Percentiles rank a stretch among this genome's conserved stretches.
phyloP scores from a whole-genome alignment of 1,140 invertebrate species.

The Coptotermes formosanus region DNA sequence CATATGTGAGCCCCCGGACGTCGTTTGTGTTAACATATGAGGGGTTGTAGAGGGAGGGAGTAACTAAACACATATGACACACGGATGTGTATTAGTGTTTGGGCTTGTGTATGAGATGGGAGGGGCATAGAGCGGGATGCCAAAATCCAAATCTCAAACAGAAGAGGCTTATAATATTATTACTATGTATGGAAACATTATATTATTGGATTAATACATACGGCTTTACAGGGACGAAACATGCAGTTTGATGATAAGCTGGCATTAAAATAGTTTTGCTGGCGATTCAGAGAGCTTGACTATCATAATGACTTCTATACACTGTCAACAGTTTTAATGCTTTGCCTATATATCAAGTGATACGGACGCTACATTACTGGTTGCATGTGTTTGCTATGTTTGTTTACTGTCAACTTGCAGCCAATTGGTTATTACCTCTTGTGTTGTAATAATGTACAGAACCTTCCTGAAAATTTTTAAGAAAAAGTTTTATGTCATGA shows the following conservation, averaged over 20 bases:
- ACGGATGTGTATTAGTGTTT: slow-evolving; percentile 14
- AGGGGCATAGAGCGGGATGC: neutral
- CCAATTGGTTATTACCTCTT: neutral
- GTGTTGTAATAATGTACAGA: neutral
- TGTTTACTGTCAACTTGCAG: neutral
- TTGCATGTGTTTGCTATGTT: neutral
- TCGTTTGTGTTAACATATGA: slow-evolving; percentile 14
- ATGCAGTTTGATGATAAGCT: neutral
- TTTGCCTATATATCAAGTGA: neutral
- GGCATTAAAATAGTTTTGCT: slow-evolving; percentile 10
- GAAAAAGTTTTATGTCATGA: neutral
- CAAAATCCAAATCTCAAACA: slow-evolving; percentile 19
- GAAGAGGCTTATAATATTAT: neutral
- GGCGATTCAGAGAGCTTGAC: neutral
- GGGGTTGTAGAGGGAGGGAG: neutral
- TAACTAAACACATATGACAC: neutral
- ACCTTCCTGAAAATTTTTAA: neutral
- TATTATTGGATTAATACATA: neutral
- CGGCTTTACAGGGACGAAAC: neutral
- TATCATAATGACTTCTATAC: neutral
- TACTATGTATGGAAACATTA: neutral
- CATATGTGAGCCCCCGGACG: neutral
- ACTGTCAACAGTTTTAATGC: slow-evolving; percentile 11
- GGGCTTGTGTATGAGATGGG: neutral
- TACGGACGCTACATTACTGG: neutral